Evolutionary conservation across 1,140 invertebrate species (phyloP).

Genomic region (Holcopasites calliopsidis): DNA sequence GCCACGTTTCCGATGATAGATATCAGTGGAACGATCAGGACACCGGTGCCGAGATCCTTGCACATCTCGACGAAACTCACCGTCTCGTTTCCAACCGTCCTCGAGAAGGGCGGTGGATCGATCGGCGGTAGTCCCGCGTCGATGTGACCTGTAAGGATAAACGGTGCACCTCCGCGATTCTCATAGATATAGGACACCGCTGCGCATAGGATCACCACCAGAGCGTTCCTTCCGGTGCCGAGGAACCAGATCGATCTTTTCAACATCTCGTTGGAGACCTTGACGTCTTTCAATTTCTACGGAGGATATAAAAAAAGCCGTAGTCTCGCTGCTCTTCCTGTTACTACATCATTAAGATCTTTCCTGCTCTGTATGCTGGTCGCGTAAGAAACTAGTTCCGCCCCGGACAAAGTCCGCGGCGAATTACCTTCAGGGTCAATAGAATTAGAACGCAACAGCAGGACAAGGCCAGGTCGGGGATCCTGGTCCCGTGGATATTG

Average conservation of each 20-base stretch:
- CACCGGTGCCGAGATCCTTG: constrained; percentile 81
- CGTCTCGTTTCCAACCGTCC: constrained; percentile 78
- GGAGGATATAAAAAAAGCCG: not conserved
- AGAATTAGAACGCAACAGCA: constrained; percentile 82
- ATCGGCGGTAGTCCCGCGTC: constrained; percentile 81
- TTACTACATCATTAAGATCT: not conserved
- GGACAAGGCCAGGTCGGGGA: constrained; percentile 84
- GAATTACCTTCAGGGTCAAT: constrained; percentile 82
- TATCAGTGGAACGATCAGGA: constrained; percentile 85
- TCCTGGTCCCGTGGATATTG: constrained; percentile 80
- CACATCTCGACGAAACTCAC: constrained; percentile 80
- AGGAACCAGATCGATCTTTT: constrained; percentile 83
- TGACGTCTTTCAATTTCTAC: constrained; percentile 76
- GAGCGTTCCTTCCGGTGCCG: constrained; percentile 87
- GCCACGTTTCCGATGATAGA: constrained; percentile 88
- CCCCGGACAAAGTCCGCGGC: not conserved
- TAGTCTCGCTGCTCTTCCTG: not conserved
- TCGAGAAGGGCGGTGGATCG: constrained; percentile 79
- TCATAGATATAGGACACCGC: constrained; percentile 81
- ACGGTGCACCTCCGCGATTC: constrained; percentile 73
- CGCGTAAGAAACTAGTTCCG: not conserved
- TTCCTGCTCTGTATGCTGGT: not conserved
- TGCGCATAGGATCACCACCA: constrained; percentile 86
- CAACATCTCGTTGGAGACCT: constrained; percentile 75
- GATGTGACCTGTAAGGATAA: constrained; percentile 79